These are phyloP conservation scores for Myopa testacea DNA, from an alignment of 2,888 invertebrate species.

Conservation along the genomic window DNA sequence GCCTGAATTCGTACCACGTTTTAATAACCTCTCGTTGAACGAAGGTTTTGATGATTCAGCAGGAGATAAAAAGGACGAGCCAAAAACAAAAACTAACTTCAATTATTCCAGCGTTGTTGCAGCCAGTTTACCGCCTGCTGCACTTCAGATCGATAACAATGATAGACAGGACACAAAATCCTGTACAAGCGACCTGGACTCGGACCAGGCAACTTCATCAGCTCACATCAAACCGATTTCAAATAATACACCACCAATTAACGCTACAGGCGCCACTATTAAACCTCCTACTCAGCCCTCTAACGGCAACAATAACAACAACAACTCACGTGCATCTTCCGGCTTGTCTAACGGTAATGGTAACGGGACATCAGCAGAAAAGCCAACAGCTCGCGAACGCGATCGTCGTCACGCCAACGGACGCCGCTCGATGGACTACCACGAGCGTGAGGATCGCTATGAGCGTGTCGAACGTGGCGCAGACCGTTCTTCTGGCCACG, in stretches of 20 bases:
- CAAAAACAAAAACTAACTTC: not conserved
- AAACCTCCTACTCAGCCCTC: not conserved
- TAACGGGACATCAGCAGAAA: not conserved
- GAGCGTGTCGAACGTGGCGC: conserved; percentile 45
- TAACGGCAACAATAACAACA: not conserved
- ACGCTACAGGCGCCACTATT: not conserved
- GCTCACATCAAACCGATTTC: not conserved
- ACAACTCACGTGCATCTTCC: no score
- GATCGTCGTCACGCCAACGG: conserved; percentile 12
- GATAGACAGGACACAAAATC: not conserved
- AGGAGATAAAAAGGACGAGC: not conserved
- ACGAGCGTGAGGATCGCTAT: conserved; percentile 33
- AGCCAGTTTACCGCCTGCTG: not conserved
- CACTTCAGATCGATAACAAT: not conserved
- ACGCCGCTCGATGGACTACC: conserved; percentile 19
- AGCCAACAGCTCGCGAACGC: not conserved
- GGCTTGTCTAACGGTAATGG: not conserved
- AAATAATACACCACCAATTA: not conserved
- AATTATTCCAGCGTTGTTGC: not conserved
- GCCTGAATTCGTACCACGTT: conserved; percentile 65
- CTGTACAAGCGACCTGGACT: not conserved
- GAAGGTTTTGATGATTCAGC: conserved; percentile 41
- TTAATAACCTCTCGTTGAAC: conserved; percentile 57
- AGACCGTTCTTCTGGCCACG: conserved; percentile 12
- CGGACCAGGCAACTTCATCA: conserved; percentile 8